Conservation (phyloP, 1,140 invertebrate genomes). For the Aporrectodea caliginosa region DNA sequence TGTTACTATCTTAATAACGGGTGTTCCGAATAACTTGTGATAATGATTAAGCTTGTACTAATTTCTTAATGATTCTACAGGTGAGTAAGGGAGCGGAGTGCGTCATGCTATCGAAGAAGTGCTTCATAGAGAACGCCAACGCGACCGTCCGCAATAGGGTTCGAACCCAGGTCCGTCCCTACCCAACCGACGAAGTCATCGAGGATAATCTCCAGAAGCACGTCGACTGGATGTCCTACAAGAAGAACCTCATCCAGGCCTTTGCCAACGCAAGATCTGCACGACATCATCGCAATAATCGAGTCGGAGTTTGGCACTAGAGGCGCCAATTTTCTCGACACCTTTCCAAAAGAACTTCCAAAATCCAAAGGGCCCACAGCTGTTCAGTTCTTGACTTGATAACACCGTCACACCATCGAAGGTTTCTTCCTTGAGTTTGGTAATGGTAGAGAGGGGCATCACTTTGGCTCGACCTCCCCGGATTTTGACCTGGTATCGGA, state of each 20-base stretch:
- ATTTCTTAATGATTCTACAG: too few species aligned
- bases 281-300: background rate
- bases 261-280: background rate
- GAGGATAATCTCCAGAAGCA: constrained; percentile 3
- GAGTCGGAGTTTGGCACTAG: background rate
- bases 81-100: constrained; percentile 14
- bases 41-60: too few species aligned
- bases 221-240: background rate
- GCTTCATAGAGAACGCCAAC: background rate
- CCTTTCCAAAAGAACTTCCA: too few species aligned
- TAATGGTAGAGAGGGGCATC: too few species aligned
- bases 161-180: background rate
- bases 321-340: background rate
- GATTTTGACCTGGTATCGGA: too few species aligned
- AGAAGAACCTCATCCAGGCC: background rate
- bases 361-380: too few species aligned
- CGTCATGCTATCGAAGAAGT: constrained; percentile 5
- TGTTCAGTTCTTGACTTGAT: too few species aligned
- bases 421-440: background rate
- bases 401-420: background rate
- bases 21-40: too few species aligned
- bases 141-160: background rate
- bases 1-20: too few species aligned
- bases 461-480: too few species aligned
- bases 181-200: constrained; percentile 4